These are phyloP conservation scores for Linnaemya tessellans DNA, from an alignment of 2,888 invertebrate genomes.

Conservation along the genomic window DNA sequence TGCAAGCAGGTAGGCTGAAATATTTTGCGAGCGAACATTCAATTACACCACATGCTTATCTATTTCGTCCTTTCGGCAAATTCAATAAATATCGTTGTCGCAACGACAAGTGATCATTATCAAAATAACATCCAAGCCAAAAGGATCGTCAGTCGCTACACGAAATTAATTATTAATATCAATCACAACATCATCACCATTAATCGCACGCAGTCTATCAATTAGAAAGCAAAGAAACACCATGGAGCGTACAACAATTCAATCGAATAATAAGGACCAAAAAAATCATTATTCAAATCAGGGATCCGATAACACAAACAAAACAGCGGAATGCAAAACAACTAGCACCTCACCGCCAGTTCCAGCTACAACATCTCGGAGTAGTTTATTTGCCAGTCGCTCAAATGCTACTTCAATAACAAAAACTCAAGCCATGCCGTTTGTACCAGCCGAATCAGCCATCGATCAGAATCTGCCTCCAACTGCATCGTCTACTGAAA, in stretches of 20 bases:
- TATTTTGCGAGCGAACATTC: no score
- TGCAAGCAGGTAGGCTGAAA: no score
- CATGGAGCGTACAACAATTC: constrained; percentile 84
- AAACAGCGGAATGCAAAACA: constrained; percentile 78
- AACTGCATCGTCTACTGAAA: constrained; percentile 44
- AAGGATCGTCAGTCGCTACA: no score
- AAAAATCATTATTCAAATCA: constrained; percentile 47
- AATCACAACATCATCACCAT: no score
- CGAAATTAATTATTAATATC: constrained; percentile 74
- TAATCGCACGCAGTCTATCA: constrained; percentile 81
- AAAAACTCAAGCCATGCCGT: no score
- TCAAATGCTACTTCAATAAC: constrained; percentile 74
- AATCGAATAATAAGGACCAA: constrained; percentile 77
- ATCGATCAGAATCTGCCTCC: constrained; percentile 81
- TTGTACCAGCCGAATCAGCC: constrained; percentile 83
- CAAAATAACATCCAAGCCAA: no score
- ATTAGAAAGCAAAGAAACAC: constrained; percentile 80
- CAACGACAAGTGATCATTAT: no score
- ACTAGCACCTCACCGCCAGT: constrained; percentile 78
- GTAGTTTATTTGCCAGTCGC: constrained; percentile 85
- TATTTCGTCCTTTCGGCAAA: no score
- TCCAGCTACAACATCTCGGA: constrained; percentile 85
- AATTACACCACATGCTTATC: no score
- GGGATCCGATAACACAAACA: constrained; percentile 37
- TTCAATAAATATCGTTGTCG: no score